Evolutionary conservation across 2,113 vertebrate species (phyloP).

Genomic region (Peromyscus polionotus): DNA sequence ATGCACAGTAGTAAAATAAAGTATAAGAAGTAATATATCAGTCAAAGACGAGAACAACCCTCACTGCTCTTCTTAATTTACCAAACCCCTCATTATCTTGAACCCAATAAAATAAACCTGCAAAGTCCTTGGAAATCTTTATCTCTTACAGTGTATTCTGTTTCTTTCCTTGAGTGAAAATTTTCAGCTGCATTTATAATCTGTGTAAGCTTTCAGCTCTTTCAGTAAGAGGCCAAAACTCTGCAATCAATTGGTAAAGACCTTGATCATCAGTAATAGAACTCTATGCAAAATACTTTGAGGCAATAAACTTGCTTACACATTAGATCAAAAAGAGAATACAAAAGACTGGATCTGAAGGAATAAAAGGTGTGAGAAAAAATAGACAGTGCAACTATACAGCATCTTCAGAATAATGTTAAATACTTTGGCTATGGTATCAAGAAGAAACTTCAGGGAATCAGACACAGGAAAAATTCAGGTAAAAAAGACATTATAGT

Average conservation of each 20-base stretch:
- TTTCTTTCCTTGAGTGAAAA: background rate
- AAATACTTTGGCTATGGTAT: background rate
- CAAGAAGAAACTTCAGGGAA: background rate
- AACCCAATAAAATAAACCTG: background rate
- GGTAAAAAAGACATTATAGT: background rate
- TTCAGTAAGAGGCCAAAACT: background rate
- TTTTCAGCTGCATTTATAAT: background rate
- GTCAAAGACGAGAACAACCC: background rate
- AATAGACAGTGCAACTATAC: accelerated
- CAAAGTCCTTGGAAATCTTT: background rate
- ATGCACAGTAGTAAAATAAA: background rate
- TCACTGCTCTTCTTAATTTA: background rate
- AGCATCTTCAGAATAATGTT: background rate
- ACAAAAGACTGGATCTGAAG: background rate
- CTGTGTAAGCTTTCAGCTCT: background rate
- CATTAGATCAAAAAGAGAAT: background rate
- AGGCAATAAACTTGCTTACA: background rate
- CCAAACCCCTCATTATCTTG: background rate
- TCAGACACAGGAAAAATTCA: background rate
- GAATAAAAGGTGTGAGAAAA: background rate
- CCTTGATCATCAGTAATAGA: background rate
- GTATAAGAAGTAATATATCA: background rate
- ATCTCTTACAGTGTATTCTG: background rate
- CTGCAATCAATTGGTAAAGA: background rate
- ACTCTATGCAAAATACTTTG: background rate